Base-by-base conservation (phyloP, 2,888 invertebrate genomes). In the Mesorhabditis spiculigera region DNA sequence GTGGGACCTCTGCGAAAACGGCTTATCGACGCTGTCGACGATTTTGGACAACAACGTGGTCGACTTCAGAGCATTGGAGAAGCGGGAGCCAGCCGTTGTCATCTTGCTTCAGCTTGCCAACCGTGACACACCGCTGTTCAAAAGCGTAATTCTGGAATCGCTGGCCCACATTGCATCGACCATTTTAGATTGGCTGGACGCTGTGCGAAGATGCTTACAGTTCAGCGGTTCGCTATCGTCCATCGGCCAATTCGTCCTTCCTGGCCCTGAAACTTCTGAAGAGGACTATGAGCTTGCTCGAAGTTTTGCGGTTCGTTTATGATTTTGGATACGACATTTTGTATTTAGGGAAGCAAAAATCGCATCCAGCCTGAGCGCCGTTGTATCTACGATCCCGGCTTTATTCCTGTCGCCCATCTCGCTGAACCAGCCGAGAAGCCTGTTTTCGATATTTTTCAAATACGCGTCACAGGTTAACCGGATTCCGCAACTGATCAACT, bases 261-360 rank as follows among this genome's bases (percentile, higher is more conserved):
- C n/a, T n/a, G 8, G 58, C 58, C 8, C n/a, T 50, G 58, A 50
- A 50, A n/a, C n/a, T 50, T 10, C n/a, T 50, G 58, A 13, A 50
- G 8, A n/a, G n/a, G 3, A 13, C 10, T n/a, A 50, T 50, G n/a
- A 13, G 10, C 3, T 13, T 13, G n/a, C 58, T 50, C 0, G 58
- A 50, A 50, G n/a, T 50, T n/a, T 50, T 50, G 58, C 8, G 58
- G 58, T 50, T 13, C n/a, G 58, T 50, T 50, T n/a, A 50, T 50
- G 58, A 2, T 50, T 50, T 50, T 50, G 1, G n/a, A 50, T 50
- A 13, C 10, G 58, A 13, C n/a, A 13, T 13, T 13, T 50, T 50
- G 10, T 13, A 13, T 50, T 50, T 50, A 50, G 58, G n/a, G 58
- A 13, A 13, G 58, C 58, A 50, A 13, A 13, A n/a, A 10, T 10